Conservation (phyloP, 2,888 invertebrate genomes). For the Listrodromus nycthemerus region DNA sequence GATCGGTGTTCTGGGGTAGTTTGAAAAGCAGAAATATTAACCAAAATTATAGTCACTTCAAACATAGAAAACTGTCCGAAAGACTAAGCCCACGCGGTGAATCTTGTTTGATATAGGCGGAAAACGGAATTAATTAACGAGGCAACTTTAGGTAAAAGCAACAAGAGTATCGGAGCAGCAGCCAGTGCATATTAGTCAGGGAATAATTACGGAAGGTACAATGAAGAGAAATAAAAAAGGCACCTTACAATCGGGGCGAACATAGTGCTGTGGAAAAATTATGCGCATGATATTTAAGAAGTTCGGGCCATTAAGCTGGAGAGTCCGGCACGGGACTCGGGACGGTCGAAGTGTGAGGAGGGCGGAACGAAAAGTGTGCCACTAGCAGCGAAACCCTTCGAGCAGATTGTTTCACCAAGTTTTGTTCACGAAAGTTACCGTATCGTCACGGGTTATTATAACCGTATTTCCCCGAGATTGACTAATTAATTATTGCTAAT, state of each 20-base stretch:
- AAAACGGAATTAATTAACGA: conserved; percentile 35
- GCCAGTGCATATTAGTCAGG: conserved; percentile 3
- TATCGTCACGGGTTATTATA: conserved; percentile 24
- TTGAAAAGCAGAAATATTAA: neutral
- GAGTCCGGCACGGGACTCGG: neutral
- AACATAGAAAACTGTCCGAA: neutral
- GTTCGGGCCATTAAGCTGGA: conserved; percentile 55
- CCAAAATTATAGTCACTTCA: neutral
- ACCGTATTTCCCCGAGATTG: conserved; percentile 29
- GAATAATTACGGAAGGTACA: conserved; percentile 27
- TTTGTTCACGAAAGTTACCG: conserved; percentile 47
- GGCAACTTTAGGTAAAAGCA: neutral
- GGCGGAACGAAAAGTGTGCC: conserved; percentile 19
- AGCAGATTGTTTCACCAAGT: conserved; percentile 57
- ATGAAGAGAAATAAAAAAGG: neutral
- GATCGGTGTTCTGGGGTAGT: no score
- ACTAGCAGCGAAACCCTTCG: conserved; percentile 29
- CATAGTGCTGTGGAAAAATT: conserved; percentile 49
- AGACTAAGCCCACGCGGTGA: neutral
- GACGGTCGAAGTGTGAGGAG: neutral
- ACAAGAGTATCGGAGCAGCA: conserved; percentile 1
- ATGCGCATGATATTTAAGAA: conserved; percentile 65
- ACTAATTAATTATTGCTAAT: conserved; percentile 64
- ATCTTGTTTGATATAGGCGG: conserved; percentile 1
- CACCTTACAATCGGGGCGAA: conserved; percentile 11